phyloP scores from a whole-genome alignment of 2,888 invertebrate species.

The Metopia argyrocephala region DNA sequence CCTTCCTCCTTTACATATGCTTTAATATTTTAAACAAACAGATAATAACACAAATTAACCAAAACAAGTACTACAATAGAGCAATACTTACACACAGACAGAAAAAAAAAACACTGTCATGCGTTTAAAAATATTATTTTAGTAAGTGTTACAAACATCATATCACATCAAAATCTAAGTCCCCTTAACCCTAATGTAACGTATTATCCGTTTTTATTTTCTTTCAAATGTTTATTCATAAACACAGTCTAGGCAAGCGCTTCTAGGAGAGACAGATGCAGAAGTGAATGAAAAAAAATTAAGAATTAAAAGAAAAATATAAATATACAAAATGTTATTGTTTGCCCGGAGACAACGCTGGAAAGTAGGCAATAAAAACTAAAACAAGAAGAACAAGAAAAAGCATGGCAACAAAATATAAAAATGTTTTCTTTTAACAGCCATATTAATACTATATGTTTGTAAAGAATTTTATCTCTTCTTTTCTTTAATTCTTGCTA shows the following conservation, averaged over 20 bases:
- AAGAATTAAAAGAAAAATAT: neutral
- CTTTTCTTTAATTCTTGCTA: neutral
- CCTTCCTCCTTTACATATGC: neutral
- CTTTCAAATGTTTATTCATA: neutral
- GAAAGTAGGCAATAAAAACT: neutral
- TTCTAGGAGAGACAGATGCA: constrained; percentile 1
- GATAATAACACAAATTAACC: neutral
- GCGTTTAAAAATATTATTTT: neutral
- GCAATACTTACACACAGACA: neutral
- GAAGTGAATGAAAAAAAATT: neutral
- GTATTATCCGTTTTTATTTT: neutral
- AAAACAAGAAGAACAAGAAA: constrained; percentile 25
- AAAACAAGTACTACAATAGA: neutral
- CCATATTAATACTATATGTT: constrained; percentile 35
- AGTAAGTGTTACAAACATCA: neutral
- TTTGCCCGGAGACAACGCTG: constrained; percentile 24
- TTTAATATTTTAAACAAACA: neutral
- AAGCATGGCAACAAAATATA: constrained; percentile 24
- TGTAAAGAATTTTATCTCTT: neutral
- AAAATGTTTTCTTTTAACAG: constrained; percentile 14
- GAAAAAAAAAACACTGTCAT: neutral
- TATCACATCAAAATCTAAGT: neutral
- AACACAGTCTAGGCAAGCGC: neutral
- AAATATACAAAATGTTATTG: constrained; percentile 1
- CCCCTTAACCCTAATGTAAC: neutral